A percentile compares a stretch with the other conserved stretches of the same genome.
Evolutionary conservation across 1,140 invertebrate species (phyloP).

Genomic region (Sarcophaga peregrina): DNA sequence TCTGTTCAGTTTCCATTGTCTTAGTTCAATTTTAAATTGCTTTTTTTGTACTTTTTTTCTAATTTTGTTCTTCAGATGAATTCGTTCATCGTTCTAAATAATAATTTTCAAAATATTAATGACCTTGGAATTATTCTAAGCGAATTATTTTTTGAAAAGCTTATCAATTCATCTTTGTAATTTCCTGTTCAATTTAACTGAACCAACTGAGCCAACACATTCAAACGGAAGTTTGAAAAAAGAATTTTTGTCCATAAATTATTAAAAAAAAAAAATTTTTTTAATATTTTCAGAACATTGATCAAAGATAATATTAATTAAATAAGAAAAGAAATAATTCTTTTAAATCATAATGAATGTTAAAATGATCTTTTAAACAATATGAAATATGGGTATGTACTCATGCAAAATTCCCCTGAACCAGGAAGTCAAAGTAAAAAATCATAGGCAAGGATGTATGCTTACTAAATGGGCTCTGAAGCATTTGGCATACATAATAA

Average conservation of each 20-base stretch:
- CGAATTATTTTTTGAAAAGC: background rate
- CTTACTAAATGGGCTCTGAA: no score
- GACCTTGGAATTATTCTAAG: conserved; percentile 14
- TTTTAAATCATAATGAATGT: no score
- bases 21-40: no score
- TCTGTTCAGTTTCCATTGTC: background rate
- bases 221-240: conserved; percentile 16
- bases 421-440: no score
- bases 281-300: background rate
- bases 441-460: no score
- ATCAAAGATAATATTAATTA: background rate
- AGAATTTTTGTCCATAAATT: no score
- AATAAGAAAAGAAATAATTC: no score
- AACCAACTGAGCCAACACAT: no score
- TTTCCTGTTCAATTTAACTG: conserved; percentile 25
- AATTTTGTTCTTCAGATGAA: background rate
- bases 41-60: background rate
- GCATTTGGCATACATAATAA: no score
- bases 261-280: background rate
- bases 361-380: no score
- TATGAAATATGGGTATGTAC: no score
- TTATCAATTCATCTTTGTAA: conserved; percentile 38
- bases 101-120: conserved; percentile 31
- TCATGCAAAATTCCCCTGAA: no score
- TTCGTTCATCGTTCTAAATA: background rate